Base-by-base conservation (phyloP, 2,797 vertebrate genomes). In the Tragelaphus eurycerus region DNA sequence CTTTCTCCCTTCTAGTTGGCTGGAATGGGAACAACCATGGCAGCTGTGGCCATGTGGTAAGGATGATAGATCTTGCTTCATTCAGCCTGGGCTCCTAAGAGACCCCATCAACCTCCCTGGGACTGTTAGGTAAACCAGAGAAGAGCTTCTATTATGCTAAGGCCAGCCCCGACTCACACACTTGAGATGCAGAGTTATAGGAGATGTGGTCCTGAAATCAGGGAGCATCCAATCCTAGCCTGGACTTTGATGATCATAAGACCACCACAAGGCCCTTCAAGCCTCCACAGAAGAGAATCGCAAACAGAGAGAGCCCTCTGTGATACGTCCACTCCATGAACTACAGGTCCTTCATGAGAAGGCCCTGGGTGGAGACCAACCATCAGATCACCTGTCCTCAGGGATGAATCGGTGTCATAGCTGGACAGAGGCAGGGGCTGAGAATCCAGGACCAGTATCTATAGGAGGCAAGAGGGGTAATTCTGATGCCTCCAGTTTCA, bases 181-280 rank as follows among this genome's bases (percentile, higher is more conserved):
- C 2, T 2, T 15, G 6, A 7, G 54, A 59, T 17, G 4, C 2
- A n/a, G 31, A 34, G 14, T 23, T 34, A 67, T 8, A 48, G 29
- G 46, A 74, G 59, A 90, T 0, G 0, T 3, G 4, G 9, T 11
- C 64, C 19, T 43, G 1, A 14, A 21, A 46, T 34, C 21, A 7
- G 38, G 12, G 25, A 12, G 2, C 11, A 12, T 7, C 29, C 29
- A 16, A 6, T 7, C 7, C 57, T 23, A 23, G 29, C 4, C 14
- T 31, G 76, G 34, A 76, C 10, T 48, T 27, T 6, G 50, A 12
- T 13, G 57, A 25, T 19, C 67, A 79, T 17, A n/a, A 48, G 67
- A 48, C 57, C 48, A 34, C 48, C 0, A 0, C 0, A 3, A 2
- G 19, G 5, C 19, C 11, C 27, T 74, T 82, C 17, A 25, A 4